phyloP scores from a whole-genome alignment of 2,797 vertebrate genomes.

The Phalloptychus januarius region DNA sequence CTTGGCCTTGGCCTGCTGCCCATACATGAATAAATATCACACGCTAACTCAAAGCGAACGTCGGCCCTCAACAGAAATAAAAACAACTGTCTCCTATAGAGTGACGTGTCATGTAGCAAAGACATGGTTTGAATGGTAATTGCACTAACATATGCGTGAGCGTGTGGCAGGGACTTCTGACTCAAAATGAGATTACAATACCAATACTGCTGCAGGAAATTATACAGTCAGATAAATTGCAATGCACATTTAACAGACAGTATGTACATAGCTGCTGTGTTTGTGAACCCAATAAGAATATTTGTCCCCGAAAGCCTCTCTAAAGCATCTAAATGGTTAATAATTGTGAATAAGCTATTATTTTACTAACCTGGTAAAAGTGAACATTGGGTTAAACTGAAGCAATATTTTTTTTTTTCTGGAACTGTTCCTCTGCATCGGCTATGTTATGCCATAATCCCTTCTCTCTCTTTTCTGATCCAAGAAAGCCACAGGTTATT shows the following conservation, averaged over 20 bases:
- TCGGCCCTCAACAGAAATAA: constrained; percentile 60
- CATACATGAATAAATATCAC: constrained; percentile 74
- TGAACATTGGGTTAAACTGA: constrained; percentile 22
- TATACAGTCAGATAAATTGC: constrained; percentile 65
- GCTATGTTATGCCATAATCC: constrained; percentile 6
- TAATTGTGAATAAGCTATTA: constrained; percentile 45
- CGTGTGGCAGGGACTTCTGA: constrained; percentile 62
- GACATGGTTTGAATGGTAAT: constrained; percentile 76
- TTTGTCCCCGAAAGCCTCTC: constrained; percentile 56
- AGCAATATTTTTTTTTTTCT: neutral
- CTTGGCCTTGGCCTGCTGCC: constrained; percentile 51
- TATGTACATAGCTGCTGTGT: constrained; percentile 46
- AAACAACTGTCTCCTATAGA: constrained; percentile 69
- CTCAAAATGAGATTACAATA: constrained; percentile 72
- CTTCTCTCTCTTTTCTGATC: constrained; percentile 12
- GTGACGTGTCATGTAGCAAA: constrained; percentile 48
- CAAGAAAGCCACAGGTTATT: constrained; percentile 39
- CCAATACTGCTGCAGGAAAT: constrained; percentile 50
- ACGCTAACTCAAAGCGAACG: constrained; percentile 60
- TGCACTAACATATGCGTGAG: constrained; percentile 73
- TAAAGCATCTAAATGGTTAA: constrained; percentile 50
- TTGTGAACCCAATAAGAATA: constrained; percentile 55
- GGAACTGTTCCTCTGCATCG: constrained; percentile 14
- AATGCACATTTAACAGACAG: constrained; percentile 62
- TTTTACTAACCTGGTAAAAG: constrained; percentile 60